A percentile compares a stretch with the other conserved stretches of the same genome.
These are phyloP conservation scores for Troides oblongomaculatus DNA, from an alignment of 2,888 invertebrate genomes.

Conservation along the genomic window DNA sequence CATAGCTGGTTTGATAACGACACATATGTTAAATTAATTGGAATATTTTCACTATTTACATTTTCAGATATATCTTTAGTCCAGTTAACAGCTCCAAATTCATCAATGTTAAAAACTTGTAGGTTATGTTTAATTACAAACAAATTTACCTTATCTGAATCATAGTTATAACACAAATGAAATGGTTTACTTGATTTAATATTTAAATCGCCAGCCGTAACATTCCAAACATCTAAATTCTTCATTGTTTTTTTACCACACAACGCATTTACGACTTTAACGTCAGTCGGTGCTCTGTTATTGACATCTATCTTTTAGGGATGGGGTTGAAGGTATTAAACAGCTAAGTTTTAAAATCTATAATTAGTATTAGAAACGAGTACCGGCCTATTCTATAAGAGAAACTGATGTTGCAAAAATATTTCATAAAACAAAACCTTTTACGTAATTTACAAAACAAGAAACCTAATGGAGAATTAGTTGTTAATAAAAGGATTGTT, in stretches of 20 bases:
- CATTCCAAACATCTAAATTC: constrained; percentile 64
- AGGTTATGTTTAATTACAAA: constrained; percentile 67
- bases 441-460: too few species aligned
- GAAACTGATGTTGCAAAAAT: too few species aligned
- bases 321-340: not conserved
- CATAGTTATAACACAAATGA: constrained; percentile 56
- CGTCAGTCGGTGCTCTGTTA: not conserved
- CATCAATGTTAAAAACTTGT: constrained; percentile 51
- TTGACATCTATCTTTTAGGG: not conserved
- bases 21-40: constrained; percentile 63
- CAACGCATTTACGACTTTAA: not conserved
- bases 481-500: too few species aligned
- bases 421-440: too few species aligned
- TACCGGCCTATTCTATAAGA: too few species aligned
- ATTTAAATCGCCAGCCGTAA: constrained; percentile 48
- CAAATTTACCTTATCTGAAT: constrained; percentile 57
- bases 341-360: too few species aligned
- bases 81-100: constrained; percentile 56
- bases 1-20: constrained; percentile 58
- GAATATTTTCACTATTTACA: constrained; percentile 67
- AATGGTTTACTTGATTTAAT: constrained; percentile 43
- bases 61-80: constrained; percentile 49
- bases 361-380: too few species aligned
- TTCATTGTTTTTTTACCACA: constrained; percentile 43
- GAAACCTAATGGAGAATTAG: too few species aligned